Conservation (phyloP, 1,140 invertebrate genomes). For the Apis laboriosa region DNA sequence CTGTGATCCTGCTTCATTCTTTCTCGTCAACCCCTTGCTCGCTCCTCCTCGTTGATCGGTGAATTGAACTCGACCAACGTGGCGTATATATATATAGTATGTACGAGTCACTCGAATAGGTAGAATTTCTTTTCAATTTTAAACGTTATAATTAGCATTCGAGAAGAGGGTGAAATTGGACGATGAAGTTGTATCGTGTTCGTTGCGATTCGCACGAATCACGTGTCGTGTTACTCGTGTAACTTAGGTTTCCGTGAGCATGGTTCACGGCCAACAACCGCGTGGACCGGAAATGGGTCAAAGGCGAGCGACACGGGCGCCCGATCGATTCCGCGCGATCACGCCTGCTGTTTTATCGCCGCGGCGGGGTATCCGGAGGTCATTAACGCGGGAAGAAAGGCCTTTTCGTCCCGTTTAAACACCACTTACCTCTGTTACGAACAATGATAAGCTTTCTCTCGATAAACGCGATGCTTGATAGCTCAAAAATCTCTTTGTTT, state of each 20-base stretch:
- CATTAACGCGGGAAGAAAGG: conserved; percentile 54
- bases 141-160: no score
- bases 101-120: rapidly evolving
- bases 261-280: conserved; percentile 28
- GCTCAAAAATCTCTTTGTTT: no score
- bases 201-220: conserved; percentile 20
- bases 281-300: conserved; percentile 53
- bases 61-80: background rate
- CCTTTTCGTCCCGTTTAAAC: background rate
- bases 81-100: background rate
- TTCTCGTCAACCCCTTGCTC: background rate
- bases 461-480: conserved; percentile 6
- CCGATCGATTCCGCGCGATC: conserved; percentile 48
- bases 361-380: conserved; percentile 32
- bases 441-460: conserved; percentile 46
- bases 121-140: background rate
- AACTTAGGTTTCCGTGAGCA: conserved; percentile 34
- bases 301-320: conserved; percentile 25
- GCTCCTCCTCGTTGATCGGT: background rate
- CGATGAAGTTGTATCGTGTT: background rate
- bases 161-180: background rate
- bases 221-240: background rate
- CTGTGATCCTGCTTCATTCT: background rate
- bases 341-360: conserved; percentile 53
- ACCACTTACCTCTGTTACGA: conserved; percentile 6